Evolutionary conservation across 37 sponge, comb jelly and placozoan genomes (phyloP), one percentile per base, ranked within the genome.

Genomic region (Amphimedon queenslandica): DNA sequence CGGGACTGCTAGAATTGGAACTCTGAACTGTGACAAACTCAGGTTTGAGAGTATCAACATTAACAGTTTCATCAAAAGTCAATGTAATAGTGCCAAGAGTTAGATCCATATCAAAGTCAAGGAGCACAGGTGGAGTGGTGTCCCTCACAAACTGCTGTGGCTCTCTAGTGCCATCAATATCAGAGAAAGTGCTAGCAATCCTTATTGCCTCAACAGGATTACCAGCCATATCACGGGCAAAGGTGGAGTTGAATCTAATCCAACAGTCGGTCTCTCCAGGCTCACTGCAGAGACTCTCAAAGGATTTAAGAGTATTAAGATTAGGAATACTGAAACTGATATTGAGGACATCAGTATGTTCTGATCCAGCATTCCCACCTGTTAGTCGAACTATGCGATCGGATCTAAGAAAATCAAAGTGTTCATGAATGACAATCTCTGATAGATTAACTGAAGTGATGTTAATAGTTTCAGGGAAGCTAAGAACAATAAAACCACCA

Each of bases 51-150:
- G 77, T 39, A 51, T 75, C 79, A 31, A 41, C 70, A 57, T 84
- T 70, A 10, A 95, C 85, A 39, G 92, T 88, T 58, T 95, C 96
- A 78, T 84, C 81, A 79, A 95, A 95, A 1, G 71, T 41, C 27
- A 95, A 75, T 4, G 79, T 72, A 2, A 91, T 35, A 20, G 51
- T 81, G 5, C 84, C 79, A 27, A 37, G 34, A 29, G 69, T 69
- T 29, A 95, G 58, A 71, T 95, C 80, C 18, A 95, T 21, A 10
- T 57, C 53, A 76, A 82, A 91, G n/a, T 35, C 43, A 2, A 69
- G 40, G 18, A 95, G 40, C 11, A 68, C 67, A 2, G 96, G 96
- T 5, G 76, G 30, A 18, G 88, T 88, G 3, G 69, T 87, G 56
- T 95, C 96, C 39, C 2, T 35, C 11, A 81, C 66, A 35, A 91